Percentiles rank a stretch among this genome's conserved stretches.
These are phyloP conservation scores for Coccyzus lansbergi DNA, from an alignment of 2,797 vertebrate genomes.

Conservation along the genomic window DNA sequence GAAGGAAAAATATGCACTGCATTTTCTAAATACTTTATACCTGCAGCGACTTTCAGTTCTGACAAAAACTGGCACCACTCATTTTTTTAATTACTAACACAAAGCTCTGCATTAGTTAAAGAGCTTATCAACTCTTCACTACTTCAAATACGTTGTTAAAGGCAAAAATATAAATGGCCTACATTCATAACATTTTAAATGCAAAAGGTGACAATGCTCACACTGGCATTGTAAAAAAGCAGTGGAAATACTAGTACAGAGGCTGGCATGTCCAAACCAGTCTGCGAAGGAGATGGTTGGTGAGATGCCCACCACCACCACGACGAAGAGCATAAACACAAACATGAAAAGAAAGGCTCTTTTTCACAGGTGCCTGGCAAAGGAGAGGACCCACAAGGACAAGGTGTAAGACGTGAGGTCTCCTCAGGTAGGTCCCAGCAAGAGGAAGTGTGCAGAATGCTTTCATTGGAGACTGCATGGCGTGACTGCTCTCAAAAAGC, in stretches of 20 bases:
- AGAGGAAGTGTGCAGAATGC: neutral
- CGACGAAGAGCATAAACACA: neutral
- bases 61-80: neutral
- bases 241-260: neutral
- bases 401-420: accelerated
- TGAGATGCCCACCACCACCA: neutral
- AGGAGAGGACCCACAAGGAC: neutral
- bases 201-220: neutral
- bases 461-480: neutral
- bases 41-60: conserved; percentile 13
- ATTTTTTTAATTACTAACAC: conserved; percentile 35
- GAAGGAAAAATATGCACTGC: neutral
- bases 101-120: conserved; percentile 15
- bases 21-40: neutral
- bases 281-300: neutral
- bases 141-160: neutral
- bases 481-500: neutral
- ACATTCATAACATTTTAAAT: neutral
- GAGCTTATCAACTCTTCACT: neutral
- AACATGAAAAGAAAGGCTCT: neutral
- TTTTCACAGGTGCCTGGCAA: accelerated
- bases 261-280: neutral
- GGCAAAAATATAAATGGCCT: neutral
- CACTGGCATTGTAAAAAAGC: neutral
- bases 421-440: accelerated